These are phyloP conservation scores for Tortricodes alternella DNA, from an alignment of 2,888 invertebrate genomes.

Conservation along the genomic window DNA sequence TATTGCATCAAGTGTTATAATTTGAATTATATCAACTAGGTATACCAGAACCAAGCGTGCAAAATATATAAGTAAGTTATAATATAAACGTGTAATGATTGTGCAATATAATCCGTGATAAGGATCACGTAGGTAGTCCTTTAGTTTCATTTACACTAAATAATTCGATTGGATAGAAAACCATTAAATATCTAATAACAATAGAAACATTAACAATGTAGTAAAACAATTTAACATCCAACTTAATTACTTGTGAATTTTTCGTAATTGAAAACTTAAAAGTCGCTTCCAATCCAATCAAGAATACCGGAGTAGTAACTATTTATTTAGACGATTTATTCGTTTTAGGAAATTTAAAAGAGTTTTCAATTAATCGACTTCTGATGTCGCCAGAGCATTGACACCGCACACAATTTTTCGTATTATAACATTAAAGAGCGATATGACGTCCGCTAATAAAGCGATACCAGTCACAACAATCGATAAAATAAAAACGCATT, in stretches of 20 bases:
- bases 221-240: too few relatives aligned
- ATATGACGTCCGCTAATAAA: slow-evolving; percentile 54
- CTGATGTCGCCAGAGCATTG: slow-evolving; percentile 49
- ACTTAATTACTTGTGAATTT: too few relatives aligned
- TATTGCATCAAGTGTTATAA: too few relatives aligned
- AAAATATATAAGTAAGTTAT: background rate
- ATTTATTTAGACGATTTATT: too few relatives aligned
- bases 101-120: slow-evolving; percentile 10
- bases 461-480: slow-evolving; percentile 68
- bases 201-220: too few relatives aligned
- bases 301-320: too few relatives aligned
- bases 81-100: background rate
- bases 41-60: background rate
- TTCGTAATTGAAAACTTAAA: too few relatives aligned
- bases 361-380: background rate
- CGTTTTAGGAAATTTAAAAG: background rate
- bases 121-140: slow-evolving; percentile 2
- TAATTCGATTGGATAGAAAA: too few relatives aligned
- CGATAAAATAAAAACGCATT: slow-evolving; percentile 59
- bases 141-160: too few relatives aligned
- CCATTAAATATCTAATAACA: too few relatives aligned
- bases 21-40: too few relatives aligned
- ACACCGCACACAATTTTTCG: slow-evolving; percentile 57
- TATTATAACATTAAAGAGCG: slow-evolving; percentile 57
- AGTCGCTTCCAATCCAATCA: too few relatives aligned